phyloP scores from a whole-genome alignment of 2,888 invertebrate genomes.

The Siphlonurus alternatus region DNA sequence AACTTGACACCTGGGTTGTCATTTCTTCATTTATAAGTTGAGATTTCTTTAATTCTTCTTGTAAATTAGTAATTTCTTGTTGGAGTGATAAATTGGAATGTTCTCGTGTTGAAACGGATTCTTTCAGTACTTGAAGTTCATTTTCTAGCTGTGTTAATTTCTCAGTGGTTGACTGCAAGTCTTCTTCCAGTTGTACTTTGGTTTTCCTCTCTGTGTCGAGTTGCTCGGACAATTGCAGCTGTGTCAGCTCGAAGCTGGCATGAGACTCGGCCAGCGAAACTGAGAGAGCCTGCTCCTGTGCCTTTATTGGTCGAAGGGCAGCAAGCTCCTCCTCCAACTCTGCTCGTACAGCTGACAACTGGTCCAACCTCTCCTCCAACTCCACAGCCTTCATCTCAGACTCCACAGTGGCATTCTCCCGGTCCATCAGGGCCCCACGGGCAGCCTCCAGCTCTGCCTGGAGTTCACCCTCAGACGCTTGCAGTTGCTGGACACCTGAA shows the following conservation, averaged over 20 bases:
- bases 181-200: conserved; percentile 13
- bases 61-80: conserved; percentile 26
- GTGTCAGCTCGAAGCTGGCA: not conserved
- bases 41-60: conserved; percentile 33
- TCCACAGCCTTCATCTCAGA: conserved; percentile 63
- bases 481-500: not conserved
- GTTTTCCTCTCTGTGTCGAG: not conserved
- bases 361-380: conserved; percentile 56
- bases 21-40: conserved; percentile 33
- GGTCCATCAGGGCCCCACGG: not conserved
- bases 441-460: conserved; percentile 1
- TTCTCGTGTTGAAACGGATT: conserved; percentile 17
- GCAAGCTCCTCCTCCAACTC: conserved; percentile 6
- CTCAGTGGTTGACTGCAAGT: conserved; percentile 33
- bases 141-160: conserved; percentile 43
- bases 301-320: not conserved
- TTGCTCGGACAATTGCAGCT: not conserved
- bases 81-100: conserved; percentile 17
- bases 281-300: not conserved
- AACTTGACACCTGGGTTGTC: conserved; percentile 22
- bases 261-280: not conserved
- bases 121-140: conserved; percentile 39
- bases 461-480: not conserved
- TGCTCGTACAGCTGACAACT: not conserved
- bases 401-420: conserved; percentile 38